Percentiles rank a stretch among this genome's conserved stretches.
phyloP scores from a whole-genome alignment of 2,113 vertebrate species.

The Atrichornis clamosus region DNA sequence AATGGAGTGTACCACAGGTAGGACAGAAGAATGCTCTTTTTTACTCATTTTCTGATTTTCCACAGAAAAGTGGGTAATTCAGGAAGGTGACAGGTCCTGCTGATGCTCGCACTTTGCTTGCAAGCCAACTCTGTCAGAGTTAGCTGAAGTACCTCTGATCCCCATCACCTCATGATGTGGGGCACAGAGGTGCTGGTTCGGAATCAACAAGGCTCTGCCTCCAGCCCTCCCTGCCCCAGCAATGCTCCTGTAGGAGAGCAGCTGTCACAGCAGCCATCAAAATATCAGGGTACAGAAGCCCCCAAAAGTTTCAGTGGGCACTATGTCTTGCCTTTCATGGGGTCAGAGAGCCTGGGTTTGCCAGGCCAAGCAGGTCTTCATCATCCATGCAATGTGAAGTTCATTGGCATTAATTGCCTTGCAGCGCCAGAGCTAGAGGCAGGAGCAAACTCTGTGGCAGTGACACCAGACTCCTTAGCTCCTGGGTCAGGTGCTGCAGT shows the following conservation, averaged over 20 bases:
- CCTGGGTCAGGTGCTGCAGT: background rate
- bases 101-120: background rate
- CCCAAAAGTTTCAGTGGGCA: background rate
- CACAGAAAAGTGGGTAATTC: accelerated
- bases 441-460: background rate
- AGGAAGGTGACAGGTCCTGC: accelerated
- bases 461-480: background rate
- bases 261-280: background rate
- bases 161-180: no score
- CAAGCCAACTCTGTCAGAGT: background rate
- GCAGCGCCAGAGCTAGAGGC: background rate
- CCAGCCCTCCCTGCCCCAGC: background rate
- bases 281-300: background rate
- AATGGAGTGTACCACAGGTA: background rate
- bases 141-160: background rate
- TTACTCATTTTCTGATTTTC: background rate
- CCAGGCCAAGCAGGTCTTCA: background rate
- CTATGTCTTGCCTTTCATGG: background rate
- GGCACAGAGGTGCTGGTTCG: background rate
- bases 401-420: background rate
- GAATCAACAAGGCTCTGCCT: accelerated
- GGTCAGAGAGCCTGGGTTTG: background rate
- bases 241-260: background rate
- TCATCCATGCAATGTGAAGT: background rate
- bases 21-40: background rate